These are phyloP conservation scores for Drosophila pectinifera DNA, from an alignment of 1,140 invertebrate species.

Conservation along the genomic window DNA sequence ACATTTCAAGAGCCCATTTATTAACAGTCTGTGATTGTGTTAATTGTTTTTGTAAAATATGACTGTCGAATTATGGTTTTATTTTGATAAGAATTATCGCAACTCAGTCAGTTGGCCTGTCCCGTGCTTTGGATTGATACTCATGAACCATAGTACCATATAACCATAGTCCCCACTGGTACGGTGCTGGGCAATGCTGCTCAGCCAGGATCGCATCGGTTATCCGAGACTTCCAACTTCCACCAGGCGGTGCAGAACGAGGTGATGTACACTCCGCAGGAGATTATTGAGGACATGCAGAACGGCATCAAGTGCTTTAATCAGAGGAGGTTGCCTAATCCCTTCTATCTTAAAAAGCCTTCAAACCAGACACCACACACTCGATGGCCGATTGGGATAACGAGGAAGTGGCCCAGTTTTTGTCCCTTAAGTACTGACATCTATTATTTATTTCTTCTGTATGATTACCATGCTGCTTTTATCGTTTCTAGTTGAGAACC, in stretches of 20 bases:
- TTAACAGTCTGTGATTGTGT: conserved; percentile 6
- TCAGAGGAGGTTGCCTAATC: conserved; percentile 85
- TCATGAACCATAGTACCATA: conserved; percentile 93
- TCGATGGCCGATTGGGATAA: conserved; percentile 87
- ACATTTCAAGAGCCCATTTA: conserved; percentile 1
- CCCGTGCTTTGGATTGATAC: conserved; percentile 94
- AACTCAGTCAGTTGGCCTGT: too few species aligned
- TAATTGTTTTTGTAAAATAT: conserved; percentile 16
- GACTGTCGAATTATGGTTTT: conserved; percentile 28
- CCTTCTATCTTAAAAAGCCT: conserved; percentile 71
- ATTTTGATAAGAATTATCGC: too few species aligned
- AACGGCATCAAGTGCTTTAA: conserved; percentile 87
- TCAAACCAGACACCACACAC: conserved; percentile 71
- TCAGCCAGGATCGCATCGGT: conserved; percentile 91
- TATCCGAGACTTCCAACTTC: conserved; percentile 88
- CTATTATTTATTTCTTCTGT: too few species aligned
- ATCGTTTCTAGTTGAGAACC: too few species aligned
- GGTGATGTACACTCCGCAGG: conserved; percentile 87
- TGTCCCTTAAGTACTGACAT: too few species aligned
- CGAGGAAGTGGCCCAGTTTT: conserved; percentile 84
- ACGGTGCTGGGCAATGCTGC: conserved; percentile 91
- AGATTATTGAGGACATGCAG: conserved; percentile 89
- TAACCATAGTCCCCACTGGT: conserved; percentile 91
- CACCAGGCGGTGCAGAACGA: conserved; percentile 90
- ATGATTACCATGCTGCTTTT: too few species aligned